phyloP scores from a whole-genome alignment of 2,797 vertebrate genomes.

The Pangasius macronema region DNA sequence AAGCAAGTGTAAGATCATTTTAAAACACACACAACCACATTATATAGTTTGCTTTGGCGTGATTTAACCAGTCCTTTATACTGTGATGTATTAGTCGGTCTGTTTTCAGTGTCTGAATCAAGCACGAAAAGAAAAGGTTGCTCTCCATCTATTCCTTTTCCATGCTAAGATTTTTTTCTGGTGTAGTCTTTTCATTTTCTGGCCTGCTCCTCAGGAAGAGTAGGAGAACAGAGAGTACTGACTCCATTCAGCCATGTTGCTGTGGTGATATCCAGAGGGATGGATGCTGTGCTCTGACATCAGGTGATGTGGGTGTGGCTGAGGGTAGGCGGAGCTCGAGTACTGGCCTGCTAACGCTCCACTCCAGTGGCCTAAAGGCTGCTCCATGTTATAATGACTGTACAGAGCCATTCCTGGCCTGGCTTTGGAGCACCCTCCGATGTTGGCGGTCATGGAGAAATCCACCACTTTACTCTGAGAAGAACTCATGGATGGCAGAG shows the following conservation, averaged over 20 bases:
- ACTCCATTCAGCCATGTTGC: constrained; percentile 78
- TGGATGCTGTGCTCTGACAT: constrained; percentile 66
- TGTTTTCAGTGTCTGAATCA: neutral
- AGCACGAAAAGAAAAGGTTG: neutral
- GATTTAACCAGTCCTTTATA: neutral
- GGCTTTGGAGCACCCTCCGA: constrained; percentile 60
- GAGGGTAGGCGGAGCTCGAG: constrained; percentile 40
- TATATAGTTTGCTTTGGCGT: neutral
- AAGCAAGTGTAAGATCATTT: neutral
- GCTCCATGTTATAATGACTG: constrained; percentile 64
- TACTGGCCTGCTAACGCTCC: constrained; percentile 66
- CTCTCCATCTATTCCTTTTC: neutral
- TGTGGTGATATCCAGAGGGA: constrained; percentile 64
- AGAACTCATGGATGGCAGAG: constrained; percentile 54
- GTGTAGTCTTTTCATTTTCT: neutral
- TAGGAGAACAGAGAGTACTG: constrained; percentile 82
- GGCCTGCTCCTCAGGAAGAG: constrained; percentile 68
- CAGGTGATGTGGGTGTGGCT: constrained; percentile 52
- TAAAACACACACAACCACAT: neutral
- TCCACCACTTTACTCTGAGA: constrained; percentile 62
- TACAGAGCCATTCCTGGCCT: constrained; percentile 60
- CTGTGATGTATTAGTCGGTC: neutral
- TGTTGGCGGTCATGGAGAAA: constrained; percentile 60
- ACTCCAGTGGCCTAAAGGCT: constrained; percentile 67
- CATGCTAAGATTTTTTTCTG: neutral